Evolutionary conservation across 2,113 vertebrate species (phyloP).

Genomic region (Carlito syrichta): DNA sequence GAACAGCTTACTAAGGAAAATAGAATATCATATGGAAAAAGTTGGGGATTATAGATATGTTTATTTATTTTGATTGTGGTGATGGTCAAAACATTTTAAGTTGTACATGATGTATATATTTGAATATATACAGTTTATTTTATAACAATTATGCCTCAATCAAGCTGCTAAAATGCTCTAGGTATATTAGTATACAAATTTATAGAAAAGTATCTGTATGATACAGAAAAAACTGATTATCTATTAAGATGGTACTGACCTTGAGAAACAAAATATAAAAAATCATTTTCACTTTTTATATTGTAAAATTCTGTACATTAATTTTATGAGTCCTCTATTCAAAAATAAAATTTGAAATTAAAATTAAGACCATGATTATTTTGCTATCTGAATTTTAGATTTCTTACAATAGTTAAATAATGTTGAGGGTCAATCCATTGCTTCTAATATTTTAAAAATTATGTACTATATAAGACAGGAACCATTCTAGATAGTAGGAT

Average conservation of each 20-base stretch:
- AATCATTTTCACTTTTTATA: not conserved
- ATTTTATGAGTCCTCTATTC: not conserved
- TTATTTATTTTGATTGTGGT: not conserved
- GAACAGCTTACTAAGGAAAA: not conserved
- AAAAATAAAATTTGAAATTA: not conserved
- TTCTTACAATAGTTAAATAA: too few relatives aligned
- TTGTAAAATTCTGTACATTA: not conserved
- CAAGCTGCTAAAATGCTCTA: not conserved
- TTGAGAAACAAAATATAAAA: not conserved
- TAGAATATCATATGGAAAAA: not conserved
- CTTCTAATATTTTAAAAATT: not conserved
- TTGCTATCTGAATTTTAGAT: too few relatives aligned
- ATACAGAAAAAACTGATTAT: not conserved
- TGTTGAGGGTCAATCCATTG: not conserved
- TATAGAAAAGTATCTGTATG: not conserved
- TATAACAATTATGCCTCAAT: not conserved
- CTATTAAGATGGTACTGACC: not conserved
- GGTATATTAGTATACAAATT: not conserved
- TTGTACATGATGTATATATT: not conserved
- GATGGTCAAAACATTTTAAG: not conserved
- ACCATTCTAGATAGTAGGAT: not conserved
- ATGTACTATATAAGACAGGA: not conserved
- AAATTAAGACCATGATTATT: not conserved
- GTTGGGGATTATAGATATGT: not conserved
- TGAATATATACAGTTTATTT: not conserved